Conservation (phyloP, 2,113 vertebrate species). For the Oryzias woworae region DNA sequence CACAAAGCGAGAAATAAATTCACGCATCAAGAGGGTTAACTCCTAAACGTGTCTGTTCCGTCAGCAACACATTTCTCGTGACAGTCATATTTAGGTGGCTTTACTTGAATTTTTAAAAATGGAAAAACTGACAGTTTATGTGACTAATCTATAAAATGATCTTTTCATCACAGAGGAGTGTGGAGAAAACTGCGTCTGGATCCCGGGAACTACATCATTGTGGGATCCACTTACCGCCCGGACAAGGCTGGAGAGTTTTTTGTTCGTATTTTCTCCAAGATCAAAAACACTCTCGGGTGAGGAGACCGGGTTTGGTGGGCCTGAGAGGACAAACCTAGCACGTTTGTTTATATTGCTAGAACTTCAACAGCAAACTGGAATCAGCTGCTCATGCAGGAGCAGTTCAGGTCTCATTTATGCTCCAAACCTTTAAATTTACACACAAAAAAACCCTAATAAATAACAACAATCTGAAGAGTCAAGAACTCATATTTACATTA, state of each 20-base stretch:
- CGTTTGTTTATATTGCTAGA: too few relatives aligned
- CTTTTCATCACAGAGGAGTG: constrained; percentile 59
- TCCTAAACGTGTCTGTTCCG: not conserved
- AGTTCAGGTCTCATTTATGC: too few relatives aligned
- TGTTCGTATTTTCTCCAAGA: constrained; percentile 79
- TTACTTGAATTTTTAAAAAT: not conserved
- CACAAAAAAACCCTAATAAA: too few relatives aligned
- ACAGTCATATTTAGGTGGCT: not conserved
- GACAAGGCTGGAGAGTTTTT: constrained; percentile 78
- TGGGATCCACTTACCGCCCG: constrained; percentile 72
- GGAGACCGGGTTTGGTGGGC: not conserved
- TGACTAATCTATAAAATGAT: not conserved
- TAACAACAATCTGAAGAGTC: too few relatives aligned
- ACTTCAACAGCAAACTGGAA: too few relatives aligned
- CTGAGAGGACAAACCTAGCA: too few relatives aligned
- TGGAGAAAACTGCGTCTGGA: constrained; percentile 74
- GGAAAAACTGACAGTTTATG: not conserved
- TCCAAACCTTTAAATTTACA: too few relatives aligned
- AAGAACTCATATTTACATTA: too few relatives aligned
- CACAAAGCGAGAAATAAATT: too few relatives aligned
- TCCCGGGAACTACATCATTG: constrained; percentile 75
- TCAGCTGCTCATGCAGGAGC: too few relatives aligned
- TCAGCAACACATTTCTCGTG: not conserved
- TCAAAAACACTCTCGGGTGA: constrained; percentile 76
- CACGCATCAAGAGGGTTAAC: not conserved